Percentiles rank a stretch among this genome's conserved stretches.
Conservation (phyloP, 2,113 vertebrate species). For the Microtus montanus region DNA sequence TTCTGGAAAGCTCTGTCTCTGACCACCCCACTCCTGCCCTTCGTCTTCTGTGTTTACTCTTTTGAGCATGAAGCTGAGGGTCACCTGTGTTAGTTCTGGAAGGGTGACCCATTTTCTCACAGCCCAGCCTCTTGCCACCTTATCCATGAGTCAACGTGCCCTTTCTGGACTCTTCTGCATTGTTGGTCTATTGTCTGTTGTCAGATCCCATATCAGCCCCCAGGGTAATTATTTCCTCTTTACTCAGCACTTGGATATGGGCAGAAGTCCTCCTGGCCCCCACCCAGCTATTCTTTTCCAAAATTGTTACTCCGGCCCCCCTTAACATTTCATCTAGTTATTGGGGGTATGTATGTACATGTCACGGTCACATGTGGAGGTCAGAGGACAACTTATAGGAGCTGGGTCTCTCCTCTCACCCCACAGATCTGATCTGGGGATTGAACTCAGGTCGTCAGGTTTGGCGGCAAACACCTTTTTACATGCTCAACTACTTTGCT, state of each 20-base stretch:
- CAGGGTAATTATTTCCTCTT: not conserved
- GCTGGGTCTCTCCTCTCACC: not conserved
- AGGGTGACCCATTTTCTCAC: not conserved
- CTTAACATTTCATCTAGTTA: constrained; percentile 1
- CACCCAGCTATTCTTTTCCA: not conserved
- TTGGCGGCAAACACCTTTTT: not conserved
- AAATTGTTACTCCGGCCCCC: not conserved
- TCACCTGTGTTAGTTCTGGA: not conserved
- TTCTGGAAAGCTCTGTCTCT: not conserved
- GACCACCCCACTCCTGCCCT: not conserved
- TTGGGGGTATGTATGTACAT: not conserved
- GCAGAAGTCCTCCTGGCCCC: not conserved
- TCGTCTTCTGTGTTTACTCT: not conserved
- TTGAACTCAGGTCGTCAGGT: not conserved
- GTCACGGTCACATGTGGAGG: not conserved
- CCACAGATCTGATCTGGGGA: not conserved
- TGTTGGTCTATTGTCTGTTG: not conserved
- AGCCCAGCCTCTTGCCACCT: not conserved
- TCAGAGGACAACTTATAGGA: not conserved
- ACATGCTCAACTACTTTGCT: not conserved
- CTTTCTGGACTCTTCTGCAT: not conserved
- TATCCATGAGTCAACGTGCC: not conserved
- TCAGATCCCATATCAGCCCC: not conserved
- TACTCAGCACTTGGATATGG: not conserved
- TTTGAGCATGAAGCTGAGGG: not conserved